Percentiles rank a stretch among this genome's conserved stretches.
Evolutionary conservation across 2,113 vertebrate genomes (phyloP).

Genomic region (Mobula birostris): DNA sequence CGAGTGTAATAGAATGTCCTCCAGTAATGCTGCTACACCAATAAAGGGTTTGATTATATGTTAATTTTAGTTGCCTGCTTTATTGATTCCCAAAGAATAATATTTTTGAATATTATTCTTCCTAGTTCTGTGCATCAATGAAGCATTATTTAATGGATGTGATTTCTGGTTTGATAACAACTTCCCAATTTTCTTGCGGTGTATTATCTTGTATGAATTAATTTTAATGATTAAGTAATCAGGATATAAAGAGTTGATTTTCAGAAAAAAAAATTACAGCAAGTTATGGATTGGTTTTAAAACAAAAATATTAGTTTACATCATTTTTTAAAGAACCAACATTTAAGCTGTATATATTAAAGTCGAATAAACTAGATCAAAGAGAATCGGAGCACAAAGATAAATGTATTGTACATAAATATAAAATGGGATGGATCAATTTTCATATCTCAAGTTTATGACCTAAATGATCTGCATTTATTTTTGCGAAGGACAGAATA

Average conservation of each 20-base stretch:
- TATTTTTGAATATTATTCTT: background rate
- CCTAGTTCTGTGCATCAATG: background rate
- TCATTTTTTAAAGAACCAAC: background rate
- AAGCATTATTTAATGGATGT: background rate
- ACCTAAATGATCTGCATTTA: background rate
- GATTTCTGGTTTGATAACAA: background rate
- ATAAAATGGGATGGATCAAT: background rate
- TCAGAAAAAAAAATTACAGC: background rate
- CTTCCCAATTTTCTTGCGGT: background rate
- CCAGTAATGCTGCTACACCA: background rate
- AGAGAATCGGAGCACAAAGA: background rate
- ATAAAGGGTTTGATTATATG: background rate
- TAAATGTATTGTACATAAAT: background rate
- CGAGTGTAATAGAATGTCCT: background rate
- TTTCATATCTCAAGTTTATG: background rate
- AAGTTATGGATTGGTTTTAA: background rate
- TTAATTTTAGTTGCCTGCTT: background rate
- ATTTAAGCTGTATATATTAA: background rate
- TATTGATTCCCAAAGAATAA: background rate
- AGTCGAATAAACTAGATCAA: background rate
- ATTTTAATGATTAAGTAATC: too few species aligned
- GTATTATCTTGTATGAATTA: background rate
- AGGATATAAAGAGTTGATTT: background rate
- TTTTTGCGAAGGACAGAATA: background rate
- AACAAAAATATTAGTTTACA: background rate